These are phyloP conservation scores for Cyclopterus lumpus DNA, from an alignment of 2,797 vertebrate genomes.

Conservation along the genomic window DNA sequence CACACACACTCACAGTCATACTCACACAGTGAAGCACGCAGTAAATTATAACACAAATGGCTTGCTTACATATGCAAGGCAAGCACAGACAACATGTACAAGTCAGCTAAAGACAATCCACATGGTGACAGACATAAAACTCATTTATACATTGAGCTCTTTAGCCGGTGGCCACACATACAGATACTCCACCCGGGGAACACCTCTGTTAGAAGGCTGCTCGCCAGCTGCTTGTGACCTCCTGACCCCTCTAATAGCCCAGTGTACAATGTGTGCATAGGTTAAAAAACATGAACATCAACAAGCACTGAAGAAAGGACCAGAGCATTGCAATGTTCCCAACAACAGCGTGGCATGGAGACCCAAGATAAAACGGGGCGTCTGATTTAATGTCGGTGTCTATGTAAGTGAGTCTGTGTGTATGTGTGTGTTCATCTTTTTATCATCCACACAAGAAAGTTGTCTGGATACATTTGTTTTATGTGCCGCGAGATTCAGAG, in stretches of 20 bases:
- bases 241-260: neutral
- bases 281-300: conserved; percentile 22
- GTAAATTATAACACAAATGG: conserved; percentile 40
- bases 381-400: conserved; percentile 55
- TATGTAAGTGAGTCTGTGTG: conserved; percentile 18
- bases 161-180: conserved; percentile 2
- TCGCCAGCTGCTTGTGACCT: conserved; percentile 29
- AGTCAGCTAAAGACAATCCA: conserved; percentile 1
- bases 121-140: conserved; percentile 1
- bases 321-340: neutral
- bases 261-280: neutral
- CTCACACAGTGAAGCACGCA: neutral
- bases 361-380: conserved; percentile 32
- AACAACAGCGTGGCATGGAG: conserved; percentile 32
- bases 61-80: conserved; percentile 19
- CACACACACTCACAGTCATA: conserved; percentile 2
- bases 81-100: neutral
- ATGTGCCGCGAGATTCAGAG: conserved; percentile 66
- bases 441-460: conserved; percentile 66
- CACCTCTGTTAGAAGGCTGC: conserved; percentile 8
- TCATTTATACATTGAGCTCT: conserved; percentile 1
- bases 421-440: conserved; percentile 55
- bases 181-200: neutral
- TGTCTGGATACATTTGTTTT: conserved; percentile 73
- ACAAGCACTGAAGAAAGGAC: conserved; percentile 8